phyloP scores from a whole-genome alignment of 2,888 invertebrate genomes.

The Monoplex corrugatus region DNA sequence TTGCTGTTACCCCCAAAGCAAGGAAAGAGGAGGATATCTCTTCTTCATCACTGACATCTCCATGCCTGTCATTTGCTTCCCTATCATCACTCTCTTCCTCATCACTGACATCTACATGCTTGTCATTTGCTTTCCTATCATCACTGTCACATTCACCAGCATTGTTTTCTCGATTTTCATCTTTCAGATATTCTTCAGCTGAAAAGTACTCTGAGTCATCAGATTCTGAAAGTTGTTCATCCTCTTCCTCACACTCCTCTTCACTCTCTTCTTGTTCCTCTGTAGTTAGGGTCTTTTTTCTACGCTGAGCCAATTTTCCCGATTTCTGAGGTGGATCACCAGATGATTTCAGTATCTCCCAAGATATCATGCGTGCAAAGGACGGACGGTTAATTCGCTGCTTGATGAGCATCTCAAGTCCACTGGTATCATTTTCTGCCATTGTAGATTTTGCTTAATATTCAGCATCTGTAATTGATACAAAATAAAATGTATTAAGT shows the following conservation, averaged over 20 bases:
- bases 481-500: not conserved
- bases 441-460: not conserved
- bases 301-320: not conserved
- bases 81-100: not conserved
- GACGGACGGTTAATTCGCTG: conserved; percentile 32
- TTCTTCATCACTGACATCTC: not conserved
- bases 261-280: not conserved
- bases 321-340: not conserved
- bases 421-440: conserved; percentile 36
- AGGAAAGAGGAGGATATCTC: not conserved
- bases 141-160: not conserved
- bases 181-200: conserved; percentile 21
- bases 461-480: not conserved
- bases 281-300: not conserved
- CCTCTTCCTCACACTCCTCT: not conserved
- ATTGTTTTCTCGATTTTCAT: not conserved
- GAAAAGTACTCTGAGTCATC: conserved; percentile 40
- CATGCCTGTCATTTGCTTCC: not conserved
- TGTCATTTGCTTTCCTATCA: not conserved
- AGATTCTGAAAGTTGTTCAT: not conserved
- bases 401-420: conserved; percentile 18
- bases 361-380: conserved; percentile 30
- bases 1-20: not conserved
- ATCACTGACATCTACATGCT: not conserved
- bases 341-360: conserved; percentile 31